Conservation (phyloP, 2,797 vertebrate genomes). For the Typhlichthys eigenmanni region DNA sequence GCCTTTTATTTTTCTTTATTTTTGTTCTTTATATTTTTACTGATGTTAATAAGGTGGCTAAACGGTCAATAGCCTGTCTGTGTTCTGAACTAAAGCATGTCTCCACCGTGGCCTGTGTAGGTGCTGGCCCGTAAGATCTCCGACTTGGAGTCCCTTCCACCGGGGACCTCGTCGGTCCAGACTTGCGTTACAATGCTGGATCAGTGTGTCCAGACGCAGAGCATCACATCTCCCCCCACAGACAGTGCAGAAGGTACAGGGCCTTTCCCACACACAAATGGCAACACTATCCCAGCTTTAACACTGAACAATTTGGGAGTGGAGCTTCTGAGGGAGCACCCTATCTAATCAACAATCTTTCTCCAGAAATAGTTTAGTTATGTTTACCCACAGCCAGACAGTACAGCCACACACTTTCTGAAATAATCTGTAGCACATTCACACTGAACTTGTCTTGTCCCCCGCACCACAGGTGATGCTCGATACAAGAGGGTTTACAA, state of each 20-base stretch:
- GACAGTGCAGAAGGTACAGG: slow-evolving; percentile 8
- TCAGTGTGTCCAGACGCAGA: slow-evolving; percentile 50
- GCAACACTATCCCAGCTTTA: no score
- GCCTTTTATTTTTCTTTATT: no score
- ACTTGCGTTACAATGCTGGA: slow-evolving; percentile 18
- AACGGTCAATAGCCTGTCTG: no score
- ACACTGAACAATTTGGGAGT: no score
- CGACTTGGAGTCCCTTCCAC: slow-evolving; percentile 55
- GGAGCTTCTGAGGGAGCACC: no score
- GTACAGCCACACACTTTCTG: neutral
- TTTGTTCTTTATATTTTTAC: no score
- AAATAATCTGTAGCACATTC: neutral
- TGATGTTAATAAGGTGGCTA: no score
- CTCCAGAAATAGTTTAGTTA: no score
- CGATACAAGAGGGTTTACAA: slow-evolving; percentile 55
- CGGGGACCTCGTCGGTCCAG: neutral
- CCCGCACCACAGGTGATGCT: slow-evolving; percentile 38
- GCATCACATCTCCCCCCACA: slow-evolving; percentile 5
- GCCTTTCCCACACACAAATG: no score
- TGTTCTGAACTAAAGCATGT: neutral
- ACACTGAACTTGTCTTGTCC: neutral
- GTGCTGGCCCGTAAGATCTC: slow-evolving; percentile 61
- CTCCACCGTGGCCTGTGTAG: slow-evolving; percentile 35
- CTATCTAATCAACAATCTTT: no score
- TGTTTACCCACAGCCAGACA: no score